Conservation (phyloP, 2,888 invertebrate genomes). For the Andrena marginata region DNA sequence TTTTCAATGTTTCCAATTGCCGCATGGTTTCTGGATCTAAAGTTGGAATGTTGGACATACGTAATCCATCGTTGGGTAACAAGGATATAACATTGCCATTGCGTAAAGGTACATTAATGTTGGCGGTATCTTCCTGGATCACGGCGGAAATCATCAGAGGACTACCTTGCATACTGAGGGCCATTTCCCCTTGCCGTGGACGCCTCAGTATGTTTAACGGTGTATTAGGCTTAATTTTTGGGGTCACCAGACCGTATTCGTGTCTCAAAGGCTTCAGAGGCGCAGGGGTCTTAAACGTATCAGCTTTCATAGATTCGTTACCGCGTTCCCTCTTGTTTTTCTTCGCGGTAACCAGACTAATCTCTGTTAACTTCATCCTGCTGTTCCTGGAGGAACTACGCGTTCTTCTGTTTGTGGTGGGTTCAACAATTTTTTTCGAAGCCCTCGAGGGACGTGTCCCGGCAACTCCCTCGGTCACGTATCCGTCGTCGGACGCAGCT, state of each 20-base stretch:
- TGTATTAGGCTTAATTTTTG: conserved; percentile 88
- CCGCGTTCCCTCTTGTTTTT: conserved; percentile 10
- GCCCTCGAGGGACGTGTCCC: conserved; percentile 58
- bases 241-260: conserved; percentile 76
- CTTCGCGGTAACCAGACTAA: conserved; percentile 31
- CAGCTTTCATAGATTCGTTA: conserved; percentile 30
- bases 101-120: conserved; percentile 89
- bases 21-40: conserved; percentile 81
- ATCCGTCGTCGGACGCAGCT: conserved; percentile 80
- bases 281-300: conserved; percentile 76
- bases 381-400: conserved; percentile 69
- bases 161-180: conserved; percentile 89
- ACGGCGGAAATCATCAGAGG: conserved; percentile 87
- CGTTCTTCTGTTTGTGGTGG: conserved; percentile 33
- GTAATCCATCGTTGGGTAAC: conserved; percentile 86
- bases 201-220: conserved; percentile 88
- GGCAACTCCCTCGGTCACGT: conserved; percentile 75
- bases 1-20: conserved; percentile 78
- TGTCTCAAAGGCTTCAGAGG: conserved; percentile 28
- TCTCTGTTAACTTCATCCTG: conserved; percentile 55
- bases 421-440: conserved; percentile 14
- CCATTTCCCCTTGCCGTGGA: conserved; percentile 89
- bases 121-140: conserved; percentile 86
- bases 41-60: conserved; percentile 84
- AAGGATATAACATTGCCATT: conserved; percentile 89